These are phyloP conservation scores for Oncopodura yosiiana DNA, from an alignment of 1,140 invertebrate genomes.

Conservation along the genomic window DNA sequence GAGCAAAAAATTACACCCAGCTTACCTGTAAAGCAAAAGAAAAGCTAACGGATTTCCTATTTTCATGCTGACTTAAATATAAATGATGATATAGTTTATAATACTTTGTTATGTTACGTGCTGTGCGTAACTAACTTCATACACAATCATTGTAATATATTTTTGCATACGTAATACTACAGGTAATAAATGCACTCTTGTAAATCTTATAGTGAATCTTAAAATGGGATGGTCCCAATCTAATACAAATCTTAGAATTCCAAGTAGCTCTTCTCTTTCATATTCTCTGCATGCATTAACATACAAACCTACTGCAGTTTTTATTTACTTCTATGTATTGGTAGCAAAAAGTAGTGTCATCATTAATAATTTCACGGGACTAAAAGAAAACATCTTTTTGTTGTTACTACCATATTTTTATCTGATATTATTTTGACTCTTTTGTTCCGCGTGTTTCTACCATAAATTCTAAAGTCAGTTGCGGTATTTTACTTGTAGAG, in stretches of 20 bases:
- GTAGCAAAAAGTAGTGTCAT: no score
- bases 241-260: not conserved
- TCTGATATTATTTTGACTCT: no score
- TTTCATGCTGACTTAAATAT: not conserved
- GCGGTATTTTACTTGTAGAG: no score
- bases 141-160: not conserved
- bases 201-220: not conserved
- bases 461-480: no score
- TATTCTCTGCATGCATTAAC: no score
- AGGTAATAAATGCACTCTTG: not conserved
- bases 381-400: no score
- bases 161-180: not conserved
- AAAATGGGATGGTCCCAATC: not conserved
- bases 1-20: not conserved
- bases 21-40: not conserved
- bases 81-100: not conserved
- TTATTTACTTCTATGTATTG: no score
- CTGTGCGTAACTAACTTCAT: not conserved
- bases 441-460: no score
- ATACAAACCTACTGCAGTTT: no score
- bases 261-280: no score
- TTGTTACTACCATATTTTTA: no score
- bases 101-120: not conserved
- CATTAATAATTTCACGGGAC: no score
- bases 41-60: slow-evolving; percentile 8